These are phyloP conservation scores for Physocephala rufipes DNA, from an alignment of 2,888 invertebrate genomes.

Conservation along the genomic window DNA sequence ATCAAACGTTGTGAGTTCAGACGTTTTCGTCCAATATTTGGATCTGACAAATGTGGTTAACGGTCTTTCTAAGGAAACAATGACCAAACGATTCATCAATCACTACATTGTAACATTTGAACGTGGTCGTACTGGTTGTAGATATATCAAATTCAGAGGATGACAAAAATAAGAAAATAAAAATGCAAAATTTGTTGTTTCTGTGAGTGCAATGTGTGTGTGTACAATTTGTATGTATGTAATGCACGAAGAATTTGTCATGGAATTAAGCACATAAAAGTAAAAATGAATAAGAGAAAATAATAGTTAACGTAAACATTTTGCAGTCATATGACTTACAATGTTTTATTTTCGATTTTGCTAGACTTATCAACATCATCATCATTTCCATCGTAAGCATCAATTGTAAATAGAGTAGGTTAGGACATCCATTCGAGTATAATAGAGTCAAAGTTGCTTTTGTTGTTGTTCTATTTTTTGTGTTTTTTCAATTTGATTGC, in stretches of 20 bases:
- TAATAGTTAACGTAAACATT: too few relatives aligned
- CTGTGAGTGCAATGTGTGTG: neutral
- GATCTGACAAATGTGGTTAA: constrained; percentile 83
- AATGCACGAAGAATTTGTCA: neutral
- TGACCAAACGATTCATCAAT: constrained; percentile 84
- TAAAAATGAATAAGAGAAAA: too few relatives aligned
- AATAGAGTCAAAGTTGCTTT: constrained; percentile 41
- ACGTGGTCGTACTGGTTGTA: constrained; percentile 74
- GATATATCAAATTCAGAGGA: constrained; percentile 27
- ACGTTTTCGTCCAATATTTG: constrained; percentile 83
- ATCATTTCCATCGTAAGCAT: constrained; percentile 49
- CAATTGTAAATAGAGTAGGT: too few relatives aligned
- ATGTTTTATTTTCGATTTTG: constrained; percentile 31
- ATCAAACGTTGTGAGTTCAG: too few relatives aligned
- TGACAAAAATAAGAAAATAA: constrained; percentile 37
- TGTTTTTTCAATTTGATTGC: constrained; percentile 24
- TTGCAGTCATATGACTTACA: constrained; percentile 8
- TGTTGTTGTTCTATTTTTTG: constrained; percentile 38
- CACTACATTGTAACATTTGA: constrained; percentile 81
- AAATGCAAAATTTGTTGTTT: constrained; percentile 29
- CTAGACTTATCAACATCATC: constrained; percentile 50
- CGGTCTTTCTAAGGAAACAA: constrained; percentile 74
- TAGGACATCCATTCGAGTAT: constrained; percentile 47
- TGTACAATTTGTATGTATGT: too few relatives aligned
- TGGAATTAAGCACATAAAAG: too few relatives aligned